phyloP scores from a whole-genome alignment of 2,888 invertebrate genomes.

The Sympetrum striolatum region DNA sequence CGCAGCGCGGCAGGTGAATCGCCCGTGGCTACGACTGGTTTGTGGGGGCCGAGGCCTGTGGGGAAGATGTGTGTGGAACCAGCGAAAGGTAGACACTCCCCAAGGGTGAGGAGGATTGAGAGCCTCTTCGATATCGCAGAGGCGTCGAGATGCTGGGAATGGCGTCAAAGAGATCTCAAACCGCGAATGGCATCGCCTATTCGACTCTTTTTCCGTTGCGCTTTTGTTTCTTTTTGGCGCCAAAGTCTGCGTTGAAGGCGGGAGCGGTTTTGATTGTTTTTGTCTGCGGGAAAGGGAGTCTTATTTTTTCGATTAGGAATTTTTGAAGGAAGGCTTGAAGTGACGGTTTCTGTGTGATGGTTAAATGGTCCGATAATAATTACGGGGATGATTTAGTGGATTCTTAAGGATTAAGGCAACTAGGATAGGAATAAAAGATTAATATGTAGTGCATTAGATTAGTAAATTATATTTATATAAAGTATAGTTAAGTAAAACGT shows the following conservation, averaged over 20 bases:
- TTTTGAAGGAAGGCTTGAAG: too few species aligned
- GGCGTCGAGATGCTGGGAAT: constrained; percentile 23
- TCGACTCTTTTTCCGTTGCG: not conserved
- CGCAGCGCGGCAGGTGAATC: constrained; percentile 26
- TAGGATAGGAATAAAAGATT: too few species aligned
- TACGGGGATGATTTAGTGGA: too few species aligned
- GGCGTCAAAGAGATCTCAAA: not conserved
- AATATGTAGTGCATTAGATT: too few species aligned
- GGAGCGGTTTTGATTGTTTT: not conserved
- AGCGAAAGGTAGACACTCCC: not conserved
- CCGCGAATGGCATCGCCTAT: not conserved
- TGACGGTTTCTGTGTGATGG: too few species aligned
- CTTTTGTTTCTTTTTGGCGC: not conserved
- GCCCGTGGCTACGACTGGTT: constrained; percentile 13
- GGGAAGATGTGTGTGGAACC: not conserved
- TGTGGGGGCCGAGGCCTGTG: not conserved
- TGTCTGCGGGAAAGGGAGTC: not conserved
- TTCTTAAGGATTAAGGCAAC: too few species aligned
- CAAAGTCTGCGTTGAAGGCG: not conserved
- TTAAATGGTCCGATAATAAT: too few species aligned
- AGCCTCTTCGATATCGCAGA: not conserved
- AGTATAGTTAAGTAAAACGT: too few species aligned
- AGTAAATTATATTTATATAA: too few species aligned
- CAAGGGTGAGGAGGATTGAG: not conserved
- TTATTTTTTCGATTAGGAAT: too few species aligned